These are phyloP conservation scores for Meta bourneti DNA, from an alignment of 2,888 invertebrate genomes.

Conservation along the genomic window DNA sequence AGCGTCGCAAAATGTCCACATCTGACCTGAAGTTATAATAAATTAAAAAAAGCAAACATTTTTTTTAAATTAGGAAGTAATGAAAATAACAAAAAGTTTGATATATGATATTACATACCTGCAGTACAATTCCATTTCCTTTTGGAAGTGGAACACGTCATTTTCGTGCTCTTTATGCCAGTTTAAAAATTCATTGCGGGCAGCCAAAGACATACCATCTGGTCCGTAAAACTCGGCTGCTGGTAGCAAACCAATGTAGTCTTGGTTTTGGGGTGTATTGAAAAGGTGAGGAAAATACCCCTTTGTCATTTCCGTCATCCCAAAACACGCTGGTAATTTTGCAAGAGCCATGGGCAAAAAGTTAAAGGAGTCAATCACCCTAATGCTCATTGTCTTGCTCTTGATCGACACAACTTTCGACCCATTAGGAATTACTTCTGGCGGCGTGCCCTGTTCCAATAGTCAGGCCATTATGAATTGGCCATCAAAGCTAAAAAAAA, in stretches of 20 bases:
- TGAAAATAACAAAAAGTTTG: neutral
- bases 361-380: slow-evolving; percentile 34
- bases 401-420: too few relatives aligned
- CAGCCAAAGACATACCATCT: neutral
- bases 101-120: neutral
- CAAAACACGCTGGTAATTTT: slow-evolving; percentile 37
- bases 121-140: neutral
- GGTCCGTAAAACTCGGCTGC: slow-evolving; percentile 10
- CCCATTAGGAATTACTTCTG: too few relatives aligned
- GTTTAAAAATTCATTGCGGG: neutral
- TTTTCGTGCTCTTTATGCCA: neutral
- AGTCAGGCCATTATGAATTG: too few relatives aligned
- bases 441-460: too few relatives aligned
- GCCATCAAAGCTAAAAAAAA: too few relatives aligned
- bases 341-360: slow-evolving; percentile 35
- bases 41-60: neutral
- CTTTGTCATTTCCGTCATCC: slow-evolving; percentile 4
- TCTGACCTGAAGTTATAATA: too few relatives aligned
- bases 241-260: neutral
- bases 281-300: slow-evolving; percentile 48
- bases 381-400: too few relatives aligned
- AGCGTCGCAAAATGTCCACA: too few relatives aligned
- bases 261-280: neutral
- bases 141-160: neutral
- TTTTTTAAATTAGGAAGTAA: neutral